Base-by-base conservation (phyloP, 2,888 invertebrate genomes). In the Tryphoninae sp. region DNA sequence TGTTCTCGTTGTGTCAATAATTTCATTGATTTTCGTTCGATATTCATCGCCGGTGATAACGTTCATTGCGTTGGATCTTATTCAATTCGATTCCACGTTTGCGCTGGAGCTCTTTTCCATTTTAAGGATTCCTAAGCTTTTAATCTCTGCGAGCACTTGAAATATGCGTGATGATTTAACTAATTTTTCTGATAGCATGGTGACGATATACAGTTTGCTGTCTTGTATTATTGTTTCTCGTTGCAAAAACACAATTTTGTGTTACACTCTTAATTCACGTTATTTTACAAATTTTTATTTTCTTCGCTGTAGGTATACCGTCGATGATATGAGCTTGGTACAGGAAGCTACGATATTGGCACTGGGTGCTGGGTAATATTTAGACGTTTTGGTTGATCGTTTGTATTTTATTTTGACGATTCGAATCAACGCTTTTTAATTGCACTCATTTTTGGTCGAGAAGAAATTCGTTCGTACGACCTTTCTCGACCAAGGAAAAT, bases 321-420 rank as follows among this genome's bases (percentile, higher is more conserved):
- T 89, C 86, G 89, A 91, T 76, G 89, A 90, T 87, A 87, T 91
- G 89, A 91, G 88, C 87, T 87, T 92, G 89, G 88, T 92, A 88
- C 87, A 91, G 86, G 91, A 90, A 88, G 90, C 91, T 87, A 90
- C 90, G 77, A 89, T 92, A 87, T 89, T 91, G 89, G 90, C 91
- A 86, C 90, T 91, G 86, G 91, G 90, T 88, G 87, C 90, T 88
- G 90, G 91, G 91, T 91, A 91, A 91, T 87, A 86, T 86, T 74
- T 84, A 75, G 80, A 58, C 45, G 82, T 75, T 58, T 78, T 77
- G 55, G 2, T 33, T 75, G 23, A 73, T 67, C 72, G 23, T 65
- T 0, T n/a, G 33, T 23, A 40, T 51, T 58, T 59, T 64, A 22
- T 45, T 16, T 13, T 22, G 1, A 1, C 11, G 53, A 26, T 67